Conservation (phyloP, 2,888 invertebrate genomes). For the Reticulitermes lucifugus region DNA sequence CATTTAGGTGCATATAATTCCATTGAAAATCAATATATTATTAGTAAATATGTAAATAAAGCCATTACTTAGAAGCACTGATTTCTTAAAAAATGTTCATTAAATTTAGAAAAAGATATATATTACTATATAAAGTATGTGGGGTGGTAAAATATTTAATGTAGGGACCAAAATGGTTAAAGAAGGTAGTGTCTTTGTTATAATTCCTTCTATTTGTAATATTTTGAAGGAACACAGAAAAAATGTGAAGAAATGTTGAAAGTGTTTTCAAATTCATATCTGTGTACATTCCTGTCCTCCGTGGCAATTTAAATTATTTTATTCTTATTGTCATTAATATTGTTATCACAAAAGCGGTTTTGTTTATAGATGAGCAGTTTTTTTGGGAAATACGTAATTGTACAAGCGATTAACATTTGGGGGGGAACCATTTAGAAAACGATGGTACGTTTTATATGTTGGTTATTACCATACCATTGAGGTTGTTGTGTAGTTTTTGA, state of each 20-base stretch:
- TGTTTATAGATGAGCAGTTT: constrained; percentile 37
- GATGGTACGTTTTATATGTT: constrained; percentile 20
- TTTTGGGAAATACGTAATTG: constrained; percentile 28
- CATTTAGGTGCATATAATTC: constrained; percentile 26
- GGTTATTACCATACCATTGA: constrained; percentile 21
- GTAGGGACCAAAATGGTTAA: constrained; percentile 47
- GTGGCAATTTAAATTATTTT: constrained; percentile 37
- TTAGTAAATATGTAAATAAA: constrained; percentile 44
- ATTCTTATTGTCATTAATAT: constrained; percentile 32
- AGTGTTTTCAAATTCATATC: constrained; percentile 9
- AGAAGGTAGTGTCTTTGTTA: constrained; percentile 35
- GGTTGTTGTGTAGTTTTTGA: constrained; percentile 33
- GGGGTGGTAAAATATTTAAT: constrained; percentile 39
- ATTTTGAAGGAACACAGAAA: constrained; percentile 32
- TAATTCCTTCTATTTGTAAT: constrained; percentile 41
- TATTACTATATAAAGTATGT: constrained; percentile 30
- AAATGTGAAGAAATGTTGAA: constrained; percentile 24
- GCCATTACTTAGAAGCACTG: constrained; percentile 34
- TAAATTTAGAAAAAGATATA: constrained; percentile 26
- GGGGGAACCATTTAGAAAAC: constrained; percentile 5
- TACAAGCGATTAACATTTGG: constrained; percentile 23
- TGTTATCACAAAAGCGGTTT: constrained; percentile 29
- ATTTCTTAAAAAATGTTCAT: constrained; percentile 45
- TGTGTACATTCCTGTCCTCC: constrained; percentile 36
- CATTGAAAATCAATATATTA: constrained; percentile 26